Evolutionary conservation across 1,140 invertebrate species (phyloP).

Genomic region (Megalonaias nervosa): DNA sequence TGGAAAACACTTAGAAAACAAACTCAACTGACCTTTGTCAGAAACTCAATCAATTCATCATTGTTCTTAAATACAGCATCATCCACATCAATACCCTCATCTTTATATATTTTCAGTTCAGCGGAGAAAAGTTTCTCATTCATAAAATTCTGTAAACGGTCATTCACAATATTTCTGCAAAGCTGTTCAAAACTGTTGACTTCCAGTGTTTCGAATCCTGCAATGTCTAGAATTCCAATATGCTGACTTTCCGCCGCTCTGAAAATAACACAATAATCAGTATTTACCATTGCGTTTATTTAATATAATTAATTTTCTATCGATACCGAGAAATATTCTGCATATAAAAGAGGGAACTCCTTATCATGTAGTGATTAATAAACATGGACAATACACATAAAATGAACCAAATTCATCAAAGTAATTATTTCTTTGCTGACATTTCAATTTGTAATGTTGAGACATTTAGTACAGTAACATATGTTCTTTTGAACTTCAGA

Average conservation of each 20-base stretch:
- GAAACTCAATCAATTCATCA: conserved; percentile 83
- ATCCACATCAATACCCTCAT: conserved; percentile 44
- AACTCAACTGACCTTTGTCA: conserved; percentile 66
- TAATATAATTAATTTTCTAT: too few species aligned
- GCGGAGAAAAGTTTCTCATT: conserved; percentile 56
- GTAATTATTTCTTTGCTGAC: too few species aligned
- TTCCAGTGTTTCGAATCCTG: conserved; percentile 67
- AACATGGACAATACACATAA: too few species aligned
- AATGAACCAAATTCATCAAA: too few species aligned
- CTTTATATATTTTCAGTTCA: conserved; percentile 52
- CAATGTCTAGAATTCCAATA: conserved; percentile 67
- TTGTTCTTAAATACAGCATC: conserved; percentile 84
- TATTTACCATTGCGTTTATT: too few species aligned
- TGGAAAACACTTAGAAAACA: neutral
- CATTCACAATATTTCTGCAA: conserved; percentile 67
- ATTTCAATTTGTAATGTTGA: too few species aligned
- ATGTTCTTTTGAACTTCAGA: too few species aligned
- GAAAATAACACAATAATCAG: too few species aligned
- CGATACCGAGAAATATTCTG: too few species aligned
- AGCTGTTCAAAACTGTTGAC: conserved; percentile 75
- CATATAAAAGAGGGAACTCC: too few species aligned
- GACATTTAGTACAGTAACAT: too few species aligned
- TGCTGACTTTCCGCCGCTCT: conserved; percentile 1
- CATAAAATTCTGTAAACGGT: conserved; percentile 65
- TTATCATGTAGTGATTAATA: too few species aligned